Evolutionary conservation across 2,113 vertebrate genomes (phyloP).

Genomic region (Aspiorhynchus laticeps): DNA sequence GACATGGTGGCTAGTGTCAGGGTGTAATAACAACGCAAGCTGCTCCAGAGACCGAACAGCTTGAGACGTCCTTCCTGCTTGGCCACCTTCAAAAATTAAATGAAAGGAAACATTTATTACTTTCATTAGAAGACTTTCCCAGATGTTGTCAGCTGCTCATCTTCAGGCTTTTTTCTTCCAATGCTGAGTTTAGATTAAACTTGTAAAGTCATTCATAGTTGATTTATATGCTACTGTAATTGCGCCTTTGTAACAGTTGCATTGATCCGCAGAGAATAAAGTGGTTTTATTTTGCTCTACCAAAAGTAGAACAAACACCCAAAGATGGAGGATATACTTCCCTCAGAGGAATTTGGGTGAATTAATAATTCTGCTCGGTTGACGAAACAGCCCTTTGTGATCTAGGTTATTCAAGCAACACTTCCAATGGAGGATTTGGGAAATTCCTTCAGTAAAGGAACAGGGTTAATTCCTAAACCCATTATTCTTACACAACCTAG

Average conservation of each 20-base stretch:
- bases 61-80: constrained; percentile 31
- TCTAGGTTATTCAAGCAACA: constrained; percentile 33
- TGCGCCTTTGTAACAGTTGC: background rate
- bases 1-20: constrained; percentile 47
- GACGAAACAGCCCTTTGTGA: constrained; percentile 31
- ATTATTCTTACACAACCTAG: constrained; percentile 46
- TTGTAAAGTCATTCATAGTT: background rate
- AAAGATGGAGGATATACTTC: background rate
- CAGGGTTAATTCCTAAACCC: background rate
- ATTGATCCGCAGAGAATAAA: constrained; percentile 8
- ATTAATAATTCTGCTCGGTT: background rate
- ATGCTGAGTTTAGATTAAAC: background rate
- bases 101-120: constrained; percentile 25
- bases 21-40: constrained; percentile 43
- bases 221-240: background rate
- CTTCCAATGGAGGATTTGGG: constrained; percentile 32
- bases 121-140: constrained; percentile 20
- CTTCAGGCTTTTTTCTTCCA: background rate
- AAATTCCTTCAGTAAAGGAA: constrained; percentile 19
- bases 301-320: background rate
- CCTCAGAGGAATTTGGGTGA: background rate
- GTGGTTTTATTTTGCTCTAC: constrained; percentile 12
- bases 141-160: constrained; percentile 13
- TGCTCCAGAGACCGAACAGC: constrained; percentile 12
- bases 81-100: constrained; percentile 32